A percentile compares a stretch with the other conserved stretches of the same genome.
Evolutionary conservation across 2,113 vertebrate genomes (phyloP).

Genomic region (Hippolais icterina): DNA sequence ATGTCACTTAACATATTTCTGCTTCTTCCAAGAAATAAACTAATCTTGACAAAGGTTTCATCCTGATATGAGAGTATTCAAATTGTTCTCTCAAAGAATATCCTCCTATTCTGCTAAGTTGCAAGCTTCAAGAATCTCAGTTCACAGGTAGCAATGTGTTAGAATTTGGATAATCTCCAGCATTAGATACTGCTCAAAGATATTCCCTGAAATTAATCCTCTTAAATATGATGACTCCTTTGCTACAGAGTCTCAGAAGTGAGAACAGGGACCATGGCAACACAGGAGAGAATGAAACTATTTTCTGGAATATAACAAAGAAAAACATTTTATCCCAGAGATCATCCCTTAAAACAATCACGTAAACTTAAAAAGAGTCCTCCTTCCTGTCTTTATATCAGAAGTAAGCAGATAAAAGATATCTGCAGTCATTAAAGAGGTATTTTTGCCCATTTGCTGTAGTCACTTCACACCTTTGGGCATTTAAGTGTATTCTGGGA

Average conservation of each 20-base stretch:
- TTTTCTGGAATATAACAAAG: not conserved
- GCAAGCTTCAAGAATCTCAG: not conserved
- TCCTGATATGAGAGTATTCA: not conserved
- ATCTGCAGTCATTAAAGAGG: not conserved
- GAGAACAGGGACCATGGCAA: not conserved
- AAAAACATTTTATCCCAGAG: not conserved
- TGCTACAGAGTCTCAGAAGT: not conserved
- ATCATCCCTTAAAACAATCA: not conserved
- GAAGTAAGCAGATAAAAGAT: not conserved
- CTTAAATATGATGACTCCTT: not conserved
- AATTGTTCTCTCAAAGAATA: not conserved
- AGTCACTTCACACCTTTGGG: not conserved
- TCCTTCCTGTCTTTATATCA: not conserved
- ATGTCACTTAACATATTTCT: not conserved
- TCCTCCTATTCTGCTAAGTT: not conserved
- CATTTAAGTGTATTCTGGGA: not conserved
- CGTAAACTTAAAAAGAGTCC: not conserved
- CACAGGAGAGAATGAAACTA: not conserved
- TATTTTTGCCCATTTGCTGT: not conserved
- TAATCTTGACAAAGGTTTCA: not conserved
- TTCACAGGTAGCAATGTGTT: rapidly evolving
- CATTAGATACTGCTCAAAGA: not conserved
- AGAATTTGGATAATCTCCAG: not conserved
- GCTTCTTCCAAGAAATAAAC: not conserved
- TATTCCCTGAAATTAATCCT: not conserved